Conservation (phyloP, 2,888 invertebrate species). For the Pinctada fucata region DNA sequence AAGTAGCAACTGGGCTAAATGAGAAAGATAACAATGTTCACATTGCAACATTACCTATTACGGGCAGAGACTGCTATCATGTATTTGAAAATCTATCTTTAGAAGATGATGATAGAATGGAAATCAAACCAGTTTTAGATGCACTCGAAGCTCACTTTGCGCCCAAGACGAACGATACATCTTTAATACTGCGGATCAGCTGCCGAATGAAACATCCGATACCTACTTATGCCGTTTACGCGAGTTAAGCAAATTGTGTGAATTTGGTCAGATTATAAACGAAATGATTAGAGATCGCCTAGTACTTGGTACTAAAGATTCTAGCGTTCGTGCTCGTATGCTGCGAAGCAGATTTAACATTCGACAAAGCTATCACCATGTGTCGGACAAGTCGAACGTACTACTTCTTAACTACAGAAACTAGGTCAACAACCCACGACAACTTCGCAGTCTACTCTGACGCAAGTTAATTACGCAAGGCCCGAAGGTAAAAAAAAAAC, state of each 20-base stretch:
- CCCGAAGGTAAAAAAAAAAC: too few species aligned
- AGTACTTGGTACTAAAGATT: conserved; percentile 1
- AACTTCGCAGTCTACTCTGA: too few species aligned
- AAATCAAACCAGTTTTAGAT: background rate
- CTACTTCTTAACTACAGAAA: background rate
- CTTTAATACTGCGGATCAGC: conserved; percentile 21
- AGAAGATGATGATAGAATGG: background rate
- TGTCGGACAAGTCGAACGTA: background rate
- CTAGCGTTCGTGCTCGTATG: background rate
- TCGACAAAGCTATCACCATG: background rate
- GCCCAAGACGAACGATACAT: conserved; percentile 4
- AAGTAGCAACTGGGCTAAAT: conserved; percentile 12
- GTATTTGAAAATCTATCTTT: conserved; percentile 3
- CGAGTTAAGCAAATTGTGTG: background rate
- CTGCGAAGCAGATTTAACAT: background rate
- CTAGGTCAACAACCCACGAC: background rate
- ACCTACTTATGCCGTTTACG: conserved; percentile 5
- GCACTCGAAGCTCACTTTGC: conserved; percentile 18
- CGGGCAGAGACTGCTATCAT: conserved; percentile 5
- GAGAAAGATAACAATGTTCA: background rate
- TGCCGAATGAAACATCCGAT: conserved; percentile 4
- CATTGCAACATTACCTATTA: background rate
- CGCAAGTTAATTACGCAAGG: too few species aligned
- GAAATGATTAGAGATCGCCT: background rate
- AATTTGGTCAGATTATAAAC: conserved; percentile 9